Conservation (phyloP, 1,140 invertebrate species). For the Patella vulgata region DNA sequence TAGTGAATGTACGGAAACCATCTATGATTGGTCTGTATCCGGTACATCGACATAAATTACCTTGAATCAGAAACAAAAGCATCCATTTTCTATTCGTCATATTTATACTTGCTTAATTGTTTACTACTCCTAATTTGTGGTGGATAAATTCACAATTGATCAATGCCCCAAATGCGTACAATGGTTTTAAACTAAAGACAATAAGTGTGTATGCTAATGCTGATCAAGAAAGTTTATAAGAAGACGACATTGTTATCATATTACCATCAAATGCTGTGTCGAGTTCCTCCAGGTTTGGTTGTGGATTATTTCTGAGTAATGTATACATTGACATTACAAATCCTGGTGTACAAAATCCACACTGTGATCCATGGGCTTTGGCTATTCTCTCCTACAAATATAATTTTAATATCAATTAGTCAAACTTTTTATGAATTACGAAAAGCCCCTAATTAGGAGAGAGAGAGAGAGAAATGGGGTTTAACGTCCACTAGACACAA, state of each 20-base stretch:
- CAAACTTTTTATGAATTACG: too few relatives aligned
- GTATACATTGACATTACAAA: constrained; percentile 67
- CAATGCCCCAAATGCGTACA: too few relatives aligned
- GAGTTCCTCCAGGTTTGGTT: constrained; percentile 43
- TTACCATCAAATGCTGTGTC: constrained; percentile 51
- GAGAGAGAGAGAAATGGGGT: too few relatives aligned
- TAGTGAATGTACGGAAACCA: constrained; percentile 59
- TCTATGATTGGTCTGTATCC: constrained; percentile 65
- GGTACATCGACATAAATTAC: constrained; percentile 65
- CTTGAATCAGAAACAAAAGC: too few relatives aligned
- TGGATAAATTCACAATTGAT: too few relatives aligned
- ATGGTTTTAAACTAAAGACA: background rate
- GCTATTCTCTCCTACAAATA: constrained; percentile 60
- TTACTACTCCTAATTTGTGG: too few relatives aligned
- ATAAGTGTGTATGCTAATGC: background rate
- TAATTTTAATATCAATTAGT: too few relatives aligned
- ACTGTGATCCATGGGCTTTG: constrained; percentile 63
- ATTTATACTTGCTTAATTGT: background rate
- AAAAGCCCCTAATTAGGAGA: too few relatives aligned
- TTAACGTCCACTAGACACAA: too few relatives aligned
- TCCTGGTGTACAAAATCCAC: constrained; percentile 68
- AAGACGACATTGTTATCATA: too few relatives aligned
- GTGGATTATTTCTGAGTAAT: constrained; percentile 59
- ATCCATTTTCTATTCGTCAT: too few relatives aligned
- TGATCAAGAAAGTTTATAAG: background rate